phyloP scores from a whole-genome alignment of 2,113 vertebrate species.

The Eptatretus burgeri region DNA sequence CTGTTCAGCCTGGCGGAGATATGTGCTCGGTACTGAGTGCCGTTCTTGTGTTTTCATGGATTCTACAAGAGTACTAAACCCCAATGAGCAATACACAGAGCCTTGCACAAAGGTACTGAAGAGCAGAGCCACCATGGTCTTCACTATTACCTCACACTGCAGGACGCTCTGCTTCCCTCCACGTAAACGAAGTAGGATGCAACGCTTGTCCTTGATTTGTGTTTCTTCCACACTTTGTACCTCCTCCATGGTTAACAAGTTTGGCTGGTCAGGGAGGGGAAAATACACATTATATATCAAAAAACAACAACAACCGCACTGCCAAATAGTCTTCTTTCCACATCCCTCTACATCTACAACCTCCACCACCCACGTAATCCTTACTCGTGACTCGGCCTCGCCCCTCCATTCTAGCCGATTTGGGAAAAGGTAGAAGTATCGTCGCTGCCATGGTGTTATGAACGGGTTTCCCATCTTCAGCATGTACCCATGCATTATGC shows the following conservation, averaged over 20 bases:
- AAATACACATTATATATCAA: not conserved
- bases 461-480: constrained; percentile 81
- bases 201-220: constrained; percentile 87
- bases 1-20: not conserved
- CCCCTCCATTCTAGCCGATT: constrained; percentile 88
- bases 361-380: constrained; percentile 10
- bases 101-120: not conserved
- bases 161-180: constrained; percentile 86
- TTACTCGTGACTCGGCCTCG: constrained; percentile 74
- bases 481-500: constrained; percentile 87
- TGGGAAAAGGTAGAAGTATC: constrained; percentile 95
- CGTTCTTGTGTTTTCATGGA: not conserved
- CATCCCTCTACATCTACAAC: not conserved
- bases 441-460: constrained; percentile 77
- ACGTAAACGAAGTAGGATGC: constrained; percentile 77
- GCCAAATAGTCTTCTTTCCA: not conserved
- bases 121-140: not conserved
- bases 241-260: constrained; percentile 88
- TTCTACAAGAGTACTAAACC: not conserved
- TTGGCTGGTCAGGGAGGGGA: constrained; percentile 33
- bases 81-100: not conserved
- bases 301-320: not conserved
- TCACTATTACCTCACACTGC: constrained; percentile 54
- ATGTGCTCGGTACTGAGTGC: not conserved
- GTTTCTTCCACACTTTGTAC: constrained; percentile 77